These are phyloP conservation scores for Chironomus tepperi DNA, from an alignment of 1,140 invertebrate species.

Conservation along the genomic window DNA sequence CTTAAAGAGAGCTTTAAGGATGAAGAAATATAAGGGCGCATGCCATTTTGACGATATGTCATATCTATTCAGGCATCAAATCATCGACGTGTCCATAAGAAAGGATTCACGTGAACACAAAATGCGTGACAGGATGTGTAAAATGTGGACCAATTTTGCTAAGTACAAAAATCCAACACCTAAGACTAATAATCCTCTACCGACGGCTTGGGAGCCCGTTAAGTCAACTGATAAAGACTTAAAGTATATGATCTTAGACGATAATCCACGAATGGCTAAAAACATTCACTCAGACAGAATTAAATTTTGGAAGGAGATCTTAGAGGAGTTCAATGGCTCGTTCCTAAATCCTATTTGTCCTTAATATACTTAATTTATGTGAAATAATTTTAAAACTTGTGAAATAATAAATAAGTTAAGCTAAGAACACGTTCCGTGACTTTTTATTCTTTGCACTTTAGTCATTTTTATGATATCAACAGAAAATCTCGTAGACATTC, in stretches of 20 bases:
- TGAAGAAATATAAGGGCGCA: not conserved
- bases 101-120: not conserved
- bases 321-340: not conserved
- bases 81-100: not conserved
- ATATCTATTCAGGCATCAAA: not conserved
- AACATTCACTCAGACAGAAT: not conserved
- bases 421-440: too few relatives aligned
- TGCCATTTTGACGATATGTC: not conserved
- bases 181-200: not conserved
- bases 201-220: conserved; percentile 32
- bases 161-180: conserved; percentile 29
- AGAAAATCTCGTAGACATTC: too few relatives aligned
- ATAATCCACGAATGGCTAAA: conserved; percentile 26
- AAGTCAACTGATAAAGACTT: conserved; percentile 29
- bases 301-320: not conserved
- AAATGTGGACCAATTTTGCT: conserved; percentile 32
- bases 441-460: too few relatives aligned
- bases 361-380: not conserved
- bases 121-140: conserved; percentile 24
- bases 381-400: not conserved
- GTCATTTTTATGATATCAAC: too few relatives aligned
- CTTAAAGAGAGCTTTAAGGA: not conserved
- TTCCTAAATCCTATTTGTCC: not conserved
- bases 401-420: not conserved
- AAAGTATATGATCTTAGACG: conserved; percentile 36